Conservation (phyloP, 2,888 invertebrate genomes). For the Pammene aurita region DNA sequence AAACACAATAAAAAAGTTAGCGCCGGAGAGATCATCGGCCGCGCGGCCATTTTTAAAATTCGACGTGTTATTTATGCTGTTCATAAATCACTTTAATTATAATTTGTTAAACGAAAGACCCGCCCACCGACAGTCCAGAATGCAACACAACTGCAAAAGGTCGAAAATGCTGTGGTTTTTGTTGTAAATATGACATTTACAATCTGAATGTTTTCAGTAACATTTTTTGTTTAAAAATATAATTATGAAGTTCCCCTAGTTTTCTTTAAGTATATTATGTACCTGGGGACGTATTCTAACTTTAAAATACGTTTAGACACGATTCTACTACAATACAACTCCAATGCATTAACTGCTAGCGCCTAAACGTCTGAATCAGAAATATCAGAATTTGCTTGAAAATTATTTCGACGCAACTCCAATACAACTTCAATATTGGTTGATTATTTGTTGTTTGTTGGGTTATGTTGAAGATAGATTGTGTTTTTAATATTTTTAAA, state of each 20-base stretch:
- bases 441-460: too few species aligned
- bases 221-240: neutral
- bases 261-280: too few species aligned
- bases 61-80: slow-evolving; percentile 65
- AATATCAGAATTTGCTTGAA: too few species aligned
- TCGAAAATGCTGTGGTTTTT: neutral
- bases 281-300: too few species aligned
- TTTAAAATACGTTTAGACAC: too few species aligned
- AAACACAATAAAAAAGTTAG: slow-evolving; percentile 14
- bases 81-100: slow-evolving; percentile 76
- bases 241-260: neutral
- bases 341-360: too few species aligned
- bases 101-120: slow-evolving; percentile 66
- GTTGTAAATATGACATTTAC: neutral
- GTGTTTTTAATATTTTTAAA: too few species aligned
- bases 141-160: neutral
- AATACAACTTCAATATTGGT: too few species aligned
- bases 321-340: too few species aligned
- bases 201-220: slow-evolving; percentile 1
- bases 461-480: too few species aligned
- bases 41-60: slow-evolving; percentile 60
- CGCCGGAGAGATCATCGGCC: slow-evolving; percentile 38
- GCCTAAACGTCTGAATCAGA: too few species aligned
- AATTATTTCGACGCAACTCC: too few species aligned
- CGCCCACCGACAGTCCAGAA: slow-evolving; percentile 46